Evolutionary conservation across 2,888 invertebrate species (phyloP).

Genomic region (Slavum lentiscoides): DNA sequence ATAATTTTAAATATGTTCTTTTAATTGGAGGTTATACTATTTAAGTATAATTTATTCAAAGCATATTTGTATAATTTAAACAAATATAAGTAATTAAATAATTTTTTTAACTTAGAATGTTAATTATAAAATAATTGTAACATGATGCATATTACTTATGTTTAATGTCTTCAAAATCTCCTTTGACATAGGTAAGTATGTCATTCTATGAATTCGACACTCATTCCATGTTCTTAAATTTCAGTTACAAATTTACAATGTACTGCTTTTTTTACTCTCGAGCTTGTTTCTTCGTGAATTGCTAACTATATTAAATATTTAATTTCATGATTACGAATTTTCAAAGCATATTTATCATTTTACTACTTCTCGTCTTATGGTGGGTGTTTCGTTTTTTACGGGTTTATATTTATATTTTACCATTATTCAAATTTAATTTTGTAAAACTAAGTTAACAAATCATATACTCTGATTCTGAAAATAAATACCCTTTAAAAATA

Average conservation of each 20-base stretch:
- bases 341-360: background rate
- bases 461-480: background rate
- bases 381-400: background rate
- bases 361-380: background rate
- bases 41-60: background rate
- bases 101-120: constrained; percentile 8
- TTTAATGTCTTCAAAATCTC: constrained; percentile 21
- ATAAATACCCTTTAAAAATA: background rate
- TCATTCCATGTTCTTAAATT: constrained; percentile 30
- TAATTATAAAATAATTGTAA: constrained; percentile 34
- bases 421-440: background rate
- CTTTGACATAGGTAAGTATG: constrained; percentile 10
- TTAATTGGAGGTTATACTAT: background rate
- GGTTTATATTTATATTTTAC: background rate
- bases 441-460: background rate
- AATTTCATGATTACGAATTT: constrained; percentile 17
- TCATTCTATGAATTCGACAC: constrained; percentile 31
- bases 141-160: constrained; percentile 1
- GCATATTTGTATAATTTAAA: background rate
- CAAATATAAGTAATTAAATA: background rate
- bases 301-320: constrained; percentile 36
- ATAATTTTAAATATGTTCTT: no score
- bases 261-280: constrained; percentile 19
- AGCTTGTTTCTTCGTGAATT: constrained; percentile 5
- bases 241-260: constrained; percentile 21